phyloP scores from a whole-genome alignment of 2,797 vertebrate genomes.

The Enteromius argenteus region DNA sequence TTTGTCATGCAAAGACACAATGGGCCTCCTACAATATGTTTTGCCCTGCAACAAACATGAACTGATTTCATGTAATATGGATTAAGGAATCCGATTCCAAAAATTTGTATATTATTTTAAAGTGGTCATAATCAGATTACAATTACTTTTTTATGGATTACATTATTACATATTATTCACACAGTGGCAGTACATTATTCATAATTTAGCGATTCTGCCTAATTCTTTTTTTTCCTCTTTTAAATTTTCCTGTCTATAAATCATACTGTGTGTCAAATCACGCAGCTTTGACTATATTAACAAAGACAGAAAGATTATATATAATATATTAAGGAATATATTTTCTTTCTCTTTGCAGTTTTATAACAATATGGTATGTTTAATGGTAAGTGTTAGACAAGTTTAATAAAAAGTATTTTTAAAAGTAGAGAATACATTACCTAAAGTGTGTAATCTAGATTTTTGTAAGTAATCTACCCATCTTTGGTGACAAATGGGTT shows the following conservation, averaged over 20 bases:
- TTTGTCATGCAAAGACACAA: neutral
- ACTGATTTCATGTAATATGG: neutral
- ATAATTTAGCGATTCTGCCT: neutral
- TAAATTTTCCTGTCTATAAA: neutral
- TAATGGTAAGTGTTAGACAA: neutral
- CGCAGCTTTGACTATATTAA: neutral
- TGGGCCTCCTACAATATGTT: neutral
- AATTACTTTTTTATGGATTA: neutral
- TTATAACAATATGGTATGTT: neutral
- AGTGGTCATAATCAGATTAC: neutral
- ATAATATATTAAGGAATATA: neutral
- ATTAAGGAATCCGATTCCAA: neutral
- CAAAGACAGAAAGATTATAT: neutral
- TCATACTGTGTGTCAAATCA: neutral
- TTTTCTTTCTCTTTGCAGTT: neutral
- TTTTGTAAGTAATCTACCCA: neutral
- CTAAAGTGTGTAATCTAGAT: neutral
- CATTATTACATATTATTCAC: neutral
- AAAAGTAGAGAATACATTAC: neutral
- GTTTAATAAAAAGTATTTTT: neutral
- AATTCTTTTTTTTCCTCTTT: no score
- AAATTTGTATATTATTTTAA: no score
- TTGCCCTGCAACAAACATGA: neutral
- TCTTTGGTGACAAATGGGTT: neutral
- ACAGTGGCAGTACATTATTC: neutral